A percentile compares a stretch with the other conserved stretches of the same genome.
These are phyloP conservation scores for Stichodactyla helianthus DNA, from an alignment of 64 coral and sea anemone species.

Conservation along the genomic window DNA sequence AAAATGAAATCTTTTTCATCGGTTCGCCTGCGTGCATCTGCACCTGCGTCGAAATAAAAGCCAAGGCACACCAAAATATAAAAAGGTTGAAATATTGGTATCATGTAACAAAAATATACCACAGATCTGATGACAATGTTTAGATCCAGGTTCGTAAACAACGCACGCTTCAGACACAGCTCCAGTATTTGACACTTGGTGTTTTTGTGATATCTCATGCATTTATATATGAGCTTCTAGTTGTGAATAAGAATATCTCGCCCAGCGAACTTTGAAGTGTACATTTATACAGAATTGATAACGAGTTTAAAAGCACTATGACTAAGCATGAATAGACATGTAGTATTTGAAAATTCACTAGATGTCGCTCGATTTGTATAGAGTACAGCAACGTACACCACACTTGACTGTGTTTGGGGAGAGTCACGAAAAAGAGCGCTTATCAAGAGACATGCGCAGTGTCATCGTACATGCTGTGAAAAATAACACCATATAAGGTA, in stretches of 20 bases:
- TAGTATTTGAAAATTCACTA: neutral
- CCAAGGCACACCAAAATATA: no score
- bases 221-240: neutral
- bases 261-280: neutral
- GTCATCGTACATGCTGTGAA: neutral
- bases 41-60: no score
- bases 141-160: neutral
- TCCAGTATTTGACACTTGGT: neutral
- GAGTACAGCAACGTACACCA: no score
- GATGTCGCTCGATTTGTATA: neutral
- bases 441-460: neutral
- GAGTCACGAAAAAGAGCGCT: neutral
- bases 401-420: neutral
- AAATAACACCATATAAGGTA: slow-evolving; percentile 1
- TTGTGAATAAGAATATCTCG: neutral
- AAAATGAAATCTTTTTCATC: no score
- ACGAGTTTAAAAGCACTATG: neutral
- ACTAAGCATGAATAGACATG: neutral
- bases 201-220: neutral
- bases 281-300: neutral
- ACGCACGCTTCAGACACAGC: neutral
- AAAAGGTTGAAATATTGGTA: no score
- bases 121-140: neutral
- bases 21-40: no score
- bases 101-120: no score